Evolutionary conservation across 1,140 invertebrate species (phyloP).

Genomic region (Conus ventricosus): DNA sequence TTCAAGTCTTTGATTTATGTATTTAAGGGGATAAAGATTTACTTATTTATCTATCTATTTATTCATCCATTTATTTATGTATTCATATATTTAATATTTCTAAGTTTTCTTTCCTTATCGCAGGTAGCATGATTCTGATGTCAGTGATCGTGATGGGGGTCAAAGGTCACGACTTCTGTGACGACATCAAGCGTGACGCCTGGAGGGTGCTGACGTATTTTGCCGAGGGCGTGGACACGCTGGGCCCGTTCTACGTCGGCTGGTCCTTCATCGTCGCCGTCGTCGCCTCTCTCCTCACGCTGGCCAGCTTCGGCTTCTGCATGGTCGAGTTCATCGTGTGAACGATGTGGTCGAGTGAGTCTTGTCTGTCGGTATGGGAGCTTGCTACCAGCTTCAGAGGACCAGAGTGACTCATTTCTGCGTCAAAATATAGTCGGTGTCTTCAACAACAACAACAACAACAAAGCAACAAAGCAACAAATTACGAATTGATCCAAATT

Average conservation of each 20-base stretch:
- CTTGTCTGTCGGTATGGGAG: neutral
- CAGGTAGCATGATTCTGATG: slow-evolving; percentile 55
- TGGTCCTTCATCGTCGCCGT: slow-evolving; percentile 52
- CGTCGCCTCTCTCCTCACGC: slow-evolving; percentile 45
- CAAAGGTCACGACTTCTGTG: slow-evolving; percentile 49
- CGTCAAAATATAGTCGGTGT: too few relatives aligned
- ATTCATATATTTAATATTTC: too few relatives aligned
- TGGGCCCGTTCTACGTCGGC: slow-evolving; percentile 48
- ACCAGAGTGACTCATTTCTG: too few relatives aligned
- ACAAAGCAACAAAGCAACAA: too few relatives aligned
- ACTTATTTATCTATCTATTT: too few relatives aligned
- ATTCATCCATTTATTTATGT: too few relatives aligned
- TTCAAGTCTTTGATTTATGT: too few relatives aligned
- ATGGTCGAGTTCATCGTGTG: slow-evolving; percentile 50
- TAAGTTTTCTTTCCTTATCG: neutral
- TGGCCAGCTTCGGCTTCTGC: slow-evolving; percentile 50
- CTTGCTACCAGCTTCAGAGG: too few relatives aligned
- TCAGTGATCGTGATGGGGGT: slow-evolving; percentile 51
- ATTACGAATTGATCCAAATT: too few relatives aligned
- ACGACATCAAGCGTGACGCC: slow-evolving; percentile 43
- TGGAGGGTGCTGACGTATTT: slow-evolving; percentile 35
- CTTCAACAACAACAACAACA: too few relatives aligned
- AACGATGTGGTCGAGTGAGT: slow-evolving; percentile 38
- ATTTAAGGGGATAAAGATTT: too few relatives aligned
- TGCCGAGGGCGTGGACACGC: slow-evolving; percentile 39